Conservation (phyloP, 2,888 invertebrate species). For the Epistrophe eligans region DNA sequence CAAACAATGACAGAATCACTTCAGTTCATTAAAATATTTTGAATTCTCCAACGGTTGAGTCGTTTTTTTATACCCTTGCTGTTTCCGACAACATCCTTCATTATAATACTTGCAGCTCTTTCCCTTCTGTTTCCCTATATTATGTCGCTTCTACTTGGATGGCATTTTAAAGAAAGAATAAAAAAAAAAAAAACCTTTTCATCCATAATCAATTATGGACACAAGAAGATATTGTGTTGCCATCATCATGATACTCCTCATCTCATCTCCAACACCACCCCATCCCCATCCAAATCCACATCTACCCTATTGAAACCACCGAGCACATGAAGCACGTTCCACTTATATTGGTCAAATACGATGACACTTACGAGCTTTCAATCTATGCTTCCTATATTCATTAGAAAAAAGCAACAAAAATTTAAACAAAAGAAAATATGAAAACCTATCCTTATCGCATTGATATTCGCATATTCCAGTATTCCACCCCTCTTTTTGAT, state of each 20-base stretch:
- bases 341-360: constrained; percentile 68
- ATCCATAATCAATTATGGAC: constrained; percentile 68
- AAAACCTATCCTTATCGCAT: constrained; percentile 56
- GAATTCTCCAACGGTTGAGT: constrained; percentile 62
- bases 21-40: constrained; percentile 76
- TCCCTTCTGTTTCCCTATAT: constrained; percentile 15
- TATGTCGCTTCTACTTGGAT: constrained; percentile 51
- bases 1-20: constrained; percentile 73
- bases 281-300: not conserved
- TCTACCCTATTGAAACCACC: not conserved
- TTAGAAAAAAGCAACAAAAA: constrained; percentile 27
- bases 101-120: constrained; percentile 34
- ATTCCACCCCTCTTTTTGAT: not conserved
- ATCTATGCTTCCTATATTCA: constrained; percentile 47
- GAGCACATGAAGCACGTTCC: constrained; percentile 43
- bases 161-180: constrained; percentile 56
- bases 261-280: not conserved
- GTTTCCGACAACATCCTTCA: constrained; percentile 52
- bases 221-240: constrained; percentile 49
- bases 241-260: constrained; percentile 33
- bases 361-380: constrained; percentile 68
- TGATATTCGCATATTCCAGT: constrained; percentile 9
- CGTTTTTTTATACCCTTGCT: constrained; percentile 42
- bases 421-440: constrained; percentile 47
- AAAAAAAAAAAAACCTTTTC: constrained; percentile 47